phyloP scores from a whole-genome alignment of 2,113 vertebrate species.

The Centrocercus urophasianus region DNA sequence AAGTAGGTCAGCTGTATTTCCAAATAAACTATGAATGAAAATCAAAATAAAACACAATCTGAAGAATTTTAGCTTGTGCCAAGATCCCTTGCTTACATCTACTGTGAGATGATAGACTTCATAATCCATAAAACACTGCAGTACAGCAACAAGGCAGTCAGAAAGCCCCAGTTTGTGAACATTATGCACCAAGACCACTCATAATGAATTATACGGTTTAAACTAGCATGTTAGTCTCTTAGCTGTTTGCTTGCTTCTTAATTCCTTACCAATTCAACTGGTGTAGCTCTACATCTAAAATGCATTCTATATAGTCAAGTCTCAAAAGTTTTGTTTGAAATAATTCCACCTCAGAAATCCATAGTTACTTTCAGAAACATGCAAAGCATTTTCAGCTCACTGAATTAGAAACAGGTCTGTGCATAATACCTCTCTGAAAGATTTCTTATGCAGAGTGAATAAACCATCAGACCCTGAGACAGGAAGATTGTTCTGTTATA shows the following conservation, averaged over 20 bases:
- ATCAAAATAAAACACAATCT: constrained; percentile 11
- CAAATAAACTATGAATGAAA: constrained; percentile 3
- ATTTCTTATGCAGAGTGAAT: neutral
- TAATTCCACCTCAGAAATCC: neutral
- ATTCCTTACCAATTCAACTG: neutral
- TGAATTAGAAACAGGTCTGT: neutral
- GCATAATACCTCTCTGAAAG: neutral
- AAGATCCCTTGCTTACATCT: neutral
- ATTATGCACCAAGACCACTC: neutral
- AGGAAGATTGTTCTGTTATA: neutral
- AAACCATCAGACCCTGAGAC: neutral
- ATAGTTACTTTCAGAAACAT: neutral
- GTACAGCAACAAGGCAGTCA: neutral
- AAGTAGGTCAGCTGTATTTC: constrained; percentile 55
- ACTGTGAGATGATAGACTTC: neutral
- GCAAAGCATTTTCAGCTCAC: neutral
- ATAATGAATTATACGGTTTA: neutral
- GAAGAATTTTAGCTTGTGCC: neutral
- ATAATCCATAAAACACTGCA: neutral
- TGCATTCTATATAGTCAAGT: neutral
- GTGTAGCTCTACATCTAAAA: neutral
- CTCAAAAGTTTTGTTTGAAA: neutral
- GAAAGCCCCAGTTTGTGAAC: neutral
- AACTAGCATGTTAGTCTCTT: neutral
- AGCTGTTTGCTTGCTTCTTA: neutral